These are phyloP conservation scores for Rhingia campestris DNA, from an alignment of 2,888 invertebrate genomes.

Conservation along the genomic window DNA sequence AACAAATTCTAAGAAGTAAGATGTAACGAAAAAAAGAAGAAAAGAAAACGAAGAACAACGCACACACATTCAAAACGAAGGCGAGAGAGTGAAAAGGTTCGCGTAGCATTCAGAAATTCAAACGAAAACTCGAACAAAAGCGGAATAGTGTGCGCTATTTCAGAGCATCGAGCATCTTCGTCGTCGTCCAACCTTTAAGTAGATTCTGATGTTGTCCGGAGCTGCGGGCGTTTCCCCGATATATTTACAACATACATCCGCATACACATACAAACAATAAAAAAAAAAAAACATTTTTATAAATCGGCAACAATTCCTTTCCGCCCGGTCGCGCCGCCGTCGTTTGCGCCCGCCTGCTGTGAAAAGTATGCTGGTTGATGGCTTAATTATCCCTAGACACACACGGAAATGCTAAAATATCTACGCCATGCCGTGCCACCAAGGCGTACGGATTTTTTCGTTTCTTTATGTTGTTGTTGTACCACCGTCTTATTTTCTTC, in stretches of 20 bases:
- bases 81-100: conserved; percentile 58
- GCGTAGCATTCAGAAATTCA: conserved; percentile 65
- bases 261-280: neutral
- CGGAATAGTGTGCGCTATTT: conserved; percentile 52
- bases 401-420: conserved; percentile 76
- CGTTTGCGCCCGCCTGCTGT: conserved; percentile 59
- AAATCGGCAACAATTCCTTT: conserved; percentile 69
- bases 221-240: conserved; percentile 65
- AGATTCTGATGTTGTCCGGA: conserved; percentile 65
- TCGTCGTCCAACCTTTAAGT: conserved; percentile 50
- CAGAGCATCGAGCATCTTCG: conserved; percentile 30
- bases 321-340: conserved; percentile 41
- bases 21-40: conserved; percentile 61
- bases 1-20: conserved; percentile 71
- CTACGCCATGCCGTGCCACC: conserved; percentile 40
- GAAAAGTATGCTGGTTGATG: conserved; percentile 73
- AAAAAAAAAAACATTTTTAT: neutral
- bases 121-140: conserved; percentile 63
- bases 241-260: conserved; percentile 40
- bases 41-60: conserved; percentile 33
- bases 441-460: conserved; percentile 32
- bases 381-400: conserved; percentile 72
- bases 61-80: conserved; percentile 42
- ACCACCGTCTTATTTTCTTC: conserved; percentile 20
- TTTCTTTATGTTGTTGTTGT: conserved; percentile 45